Percentiles rank a stretch among this genome's conserved stretches.
These are phyloP conservation scores for Bimastos eiseni DNA, from an alignment of 2,888 invertebrate species.

Conservation along the genomic window DNA sequence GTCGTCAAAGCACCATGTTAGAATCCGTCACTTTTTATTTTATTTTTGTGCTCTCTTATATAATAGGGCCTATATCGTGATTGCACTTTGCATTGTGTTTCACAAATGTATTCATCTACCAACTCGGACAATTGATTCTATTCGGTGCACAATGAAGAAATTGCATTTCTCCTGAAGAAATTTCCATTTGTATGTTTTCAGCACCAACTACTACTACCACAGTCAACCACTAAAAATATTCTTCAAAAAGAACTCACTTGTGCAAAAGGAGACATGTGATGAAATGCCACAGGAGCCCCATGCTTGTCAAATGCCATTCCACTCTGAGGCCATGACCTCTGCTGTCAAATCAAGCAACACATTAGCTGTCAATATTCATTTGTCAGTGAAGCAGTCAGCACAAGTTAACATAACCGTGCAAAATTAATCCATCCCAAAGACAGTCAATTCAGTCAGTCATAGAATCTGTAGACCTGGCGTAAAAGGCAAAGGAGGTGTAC, in stretches of 20 bases:
- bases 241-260: neutral
- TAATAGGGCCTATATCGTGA: too few relatives aligned
- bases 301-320: constrained; percentile 34
- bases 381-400: neutral
- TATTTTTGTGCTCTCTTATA: neutral
- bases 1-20: neutral
- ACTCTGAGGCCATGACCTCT: constrained; percentile 20
- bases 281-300: constrained; percentile 29
- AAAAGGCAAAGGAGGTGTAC: neutral
- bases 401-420: neutral
- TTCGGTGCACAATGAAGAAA: neutral
- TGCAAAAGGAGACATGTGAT: constrained; percentile 7
- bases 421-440: neutral
- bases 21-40: neutral
- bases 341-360: neutral
- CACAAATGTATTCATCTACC: neutral
- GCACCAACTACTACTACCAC: neutral
- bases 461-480: too few relatives aligned
- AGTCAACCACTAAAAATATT: neutral
- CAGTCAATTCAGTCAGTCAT: too few relatives aligned
- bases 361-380: neutral
- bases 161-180: neutral
- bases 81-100: neutral
- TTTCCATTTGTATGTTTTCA: neutral
- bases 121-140: neutral